A percentile compares a stretch with the other conserved stretches of the same genome.
Conservation (phyloP, 2,797 vertebrate genomes). For the Cyclura pinguis region DNA sequence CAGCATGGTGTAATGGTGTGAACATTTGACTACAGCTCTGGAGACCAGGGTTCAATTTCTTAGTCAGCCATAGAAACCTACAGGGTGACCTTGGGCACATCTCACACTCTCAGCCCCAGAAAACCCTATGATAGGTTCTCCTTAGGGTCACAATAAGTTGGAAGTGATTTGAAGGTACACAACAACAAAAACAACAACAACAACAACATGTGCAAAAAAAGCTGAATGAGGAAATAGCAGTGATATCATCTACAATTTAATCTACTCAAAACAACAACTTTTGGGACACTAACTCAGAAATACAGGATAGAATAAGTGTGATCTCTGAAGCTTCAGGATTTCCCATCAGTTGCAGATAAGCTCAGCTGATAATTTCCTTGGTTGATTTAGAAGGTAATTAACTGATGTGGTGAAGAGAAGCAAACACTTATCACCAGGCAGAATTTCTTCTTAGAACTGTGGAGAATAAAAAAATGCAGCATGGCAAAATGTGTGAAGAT, state of each 20-base stretch:
- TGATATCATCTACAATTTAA: background rate
- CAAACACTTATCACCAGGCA: slow-evolving; percentile 18
- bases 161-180: too few species aligned
- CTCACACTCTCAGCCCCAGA: too few species aligned
- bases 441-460: slow-evolving; percentile 35
- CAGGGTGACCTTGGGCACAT: too few species aligned
- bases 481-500: background rate
- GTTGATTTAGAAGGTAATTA: slow-evolving; percentile 29
- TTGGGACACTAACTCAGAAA: background rate
- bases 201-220: too few species aligned
- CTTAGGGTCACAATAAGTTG: too few species aligned
- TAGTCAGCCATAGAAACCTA: too few species aligned
- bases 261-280: background rate
- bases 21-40: too few species aligned
- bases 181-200: too few species aligned
- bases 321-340: background rate
- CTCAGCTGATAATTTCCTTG: slow-evolving; percentile 24
- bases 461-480: background rate
- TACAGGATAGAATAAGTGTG: background rate
- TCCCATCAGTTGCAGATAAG: slow-evolving; percentile 10
- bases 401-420: slow-evolving; percentile 22
- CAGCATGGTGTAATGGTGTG: too few species aligned
- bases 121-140: too few species aligned
- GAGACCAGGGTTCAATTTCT: too few species aligned
- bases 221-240: slow-evolving; percentile 7